Conservation (phyloP, 2,113 vertebrate genomes). For the Polypterus bichir region DNA sequence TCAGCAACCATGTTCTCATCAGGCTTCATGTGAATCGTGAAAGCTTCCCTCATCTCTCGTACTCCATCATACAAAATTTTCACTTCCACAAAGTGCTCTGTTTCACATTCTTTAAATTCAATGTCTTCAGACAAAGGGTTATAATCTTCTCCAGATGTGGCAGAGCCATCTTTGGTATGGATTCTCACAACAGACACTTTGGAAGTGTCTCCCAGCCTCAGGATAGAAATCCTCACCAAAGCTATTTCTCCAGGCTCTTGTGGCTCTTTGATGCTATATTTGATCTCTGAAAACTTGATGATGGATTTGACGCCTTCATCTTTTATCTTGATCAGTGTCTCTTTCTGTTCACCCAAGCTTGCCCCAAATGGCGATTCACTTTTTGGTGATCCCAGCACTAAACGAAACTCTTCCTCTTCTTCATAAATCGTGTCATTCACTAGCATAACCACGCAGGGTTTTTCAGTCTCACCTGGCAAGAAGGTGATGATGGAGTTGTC, state of each 20-base stretch:
- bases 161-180: conserved; percentile 73
- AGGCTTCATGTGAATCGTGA: conserved; percentile 66
- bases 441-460: conserved; percentile 53
- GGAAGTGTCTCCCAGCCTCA: conserved; percentile 57
- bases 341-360: conserved; percentile 57
- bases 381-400: conserved; percentile 56
- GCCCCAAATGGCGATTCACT: conserved; percentile 57
- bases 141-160: conserved; percentile 69
- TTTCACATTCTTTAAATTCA: conserved; percentile 64
- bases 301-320: conserved; percentile 67
- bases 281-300: conserved; percentile 69
- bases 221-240: conserved; percentile 52
- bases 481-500: conserved; percentile 52
- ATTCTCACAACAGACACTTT: conserved; percentile 65
- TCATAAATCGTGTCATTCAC: conserved; percentile 60
- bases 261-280: conserved; percentile 63
- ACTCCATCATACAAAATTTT: conserved; percentile 65
- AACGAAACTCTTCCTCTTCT: conserved; percentile 62
- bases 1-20: conserved; percentile 74
- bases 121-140: conserved; percentile 67
- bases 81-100: conserved; percentile 59
- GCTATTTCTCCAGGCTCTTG: conserved; percentile 48
- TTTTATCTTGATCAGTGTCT: conserved; percentile 53
- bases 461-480: conserved; percentile 68
- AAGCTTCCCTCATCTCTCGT: conserved; percentile 69